A percentile compares a stretch with the other conserved stretches of the same genome.
Evolutionary conservation across 2,888 invertebrate genomes (phyloP).

Genomic region (Pammene aurita): DNA sequence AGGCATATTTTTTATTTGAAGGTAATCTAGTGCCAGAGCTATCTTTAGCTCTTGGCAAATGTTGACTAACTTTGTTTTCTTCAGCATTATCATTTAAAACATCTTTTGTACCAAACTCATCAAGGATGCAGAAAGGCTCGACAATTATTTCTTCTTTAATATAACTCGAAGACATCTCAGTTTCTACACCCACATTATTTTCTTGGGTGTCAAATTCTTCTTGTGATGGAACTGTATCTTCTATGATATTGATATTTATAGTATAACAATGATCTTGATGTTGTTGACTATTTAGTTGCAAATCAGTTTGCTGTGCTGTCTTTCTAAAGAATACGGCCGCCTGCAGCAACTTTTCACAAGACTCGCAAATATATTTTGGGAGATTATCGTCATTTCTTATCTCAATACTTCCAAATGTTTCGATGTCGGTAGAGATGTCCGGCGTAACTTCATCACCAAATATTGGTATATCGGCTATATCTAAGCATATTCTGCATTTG

Average conservation of each 20-base stretch:
- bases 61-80: not conserved
- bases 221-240: constrained; percentile 3
- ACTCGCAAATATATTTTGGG: constrained; percentile 39
- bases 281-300: constrained; percentile 13
- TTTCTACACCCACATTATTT: not conserved
- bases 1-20: not conserved
- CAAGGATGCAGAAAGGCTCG: constrained; percentile 6
- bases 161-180: constrained; percentile 1
- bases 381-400: constrained; percentile 28
- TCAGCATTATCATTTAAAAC: not conserved
- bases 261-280: not conserved
- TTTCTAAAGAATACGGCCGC: constrained; percentile 42
- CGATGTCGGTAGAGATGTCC: constrained; percentile 24
- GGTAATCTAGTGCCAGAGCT: not conserved
- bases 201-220: constrained; percentile 7
- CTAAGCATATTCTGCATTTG: constrained; percentile 33
- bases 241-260: not conserved
- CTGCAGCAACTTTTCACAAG: constrained; percentile 40
- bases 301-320: constrained; percentile 40
- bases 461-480: constrained; percentile 18
- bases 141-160: constrained; percentile 25
- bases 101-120: not conserved
- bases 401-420: constrained; percentile 24
- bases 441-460: constrained; percentile 14
- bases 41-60: not conserved